Conservation (phyloP, 30 jellyfish, hydroid and myxozoan species). For the Rhopilema esculentum region DNA sequence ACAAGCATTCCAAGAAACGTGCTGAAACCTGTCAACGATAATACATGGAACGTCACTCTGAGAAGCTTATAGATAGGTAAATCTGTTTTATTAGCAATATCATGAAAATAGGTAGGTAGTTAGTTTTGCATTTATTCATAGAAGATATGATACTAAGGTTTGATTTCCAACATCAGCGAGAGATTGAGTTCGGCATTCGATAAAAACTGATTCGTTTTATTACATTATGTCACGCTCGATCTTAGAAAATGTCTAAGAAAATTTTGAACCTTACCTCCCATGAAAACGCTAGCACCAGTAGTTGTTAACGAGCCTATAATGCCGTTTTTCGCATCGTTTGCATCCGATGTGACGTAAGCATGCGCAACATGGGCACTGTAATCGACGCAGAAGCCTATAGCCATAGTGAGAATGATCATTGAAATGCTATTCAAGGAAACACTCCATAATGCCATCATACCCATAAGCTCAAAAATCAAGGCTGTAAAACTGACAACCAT, state of each 20-base stretch:
- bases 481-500: conserved; percentile 69
- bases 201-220: too few species aligned
- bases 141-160: too few species aligned
- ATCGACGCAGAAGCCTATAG: conserved; percentile 74
- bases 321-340: conserved; percentile 16
- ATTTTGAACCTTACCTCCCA: conserved; percentile 47
- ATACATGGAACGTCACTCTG: neutral
- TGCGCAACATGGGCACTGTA: conserved; percentile 81
- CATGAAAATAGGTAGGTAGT: neutral
- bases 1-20: conserved; percentile 90
- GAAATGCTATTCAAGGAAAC: conserved; percentile 61
- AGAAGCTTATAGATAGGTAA: neutral
- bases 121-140: too few species aligned
- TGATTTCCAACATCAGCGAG: too few species aligned
- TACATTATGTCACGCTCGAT: too few species aligned
- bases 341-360: conserved; percentile 62
- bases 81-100: neutral
- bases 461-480: conserved; percentile 75
- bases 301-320: conserved; percentile 25
- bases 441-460: conserved; percentile 69
- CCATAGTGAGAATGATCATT: conserved; percentile 62
- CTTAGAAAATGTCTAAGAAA: too few species aligned
- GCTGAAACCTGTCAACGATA: conserved; percentile 60
- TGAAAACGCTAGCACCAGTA: conserved; percentile 65
- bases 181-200: too few species aligned